Base-by-base conservation (phyloP, 2,888 invertebrate genomes). In the Drosophila kambysellisi region DNA sequence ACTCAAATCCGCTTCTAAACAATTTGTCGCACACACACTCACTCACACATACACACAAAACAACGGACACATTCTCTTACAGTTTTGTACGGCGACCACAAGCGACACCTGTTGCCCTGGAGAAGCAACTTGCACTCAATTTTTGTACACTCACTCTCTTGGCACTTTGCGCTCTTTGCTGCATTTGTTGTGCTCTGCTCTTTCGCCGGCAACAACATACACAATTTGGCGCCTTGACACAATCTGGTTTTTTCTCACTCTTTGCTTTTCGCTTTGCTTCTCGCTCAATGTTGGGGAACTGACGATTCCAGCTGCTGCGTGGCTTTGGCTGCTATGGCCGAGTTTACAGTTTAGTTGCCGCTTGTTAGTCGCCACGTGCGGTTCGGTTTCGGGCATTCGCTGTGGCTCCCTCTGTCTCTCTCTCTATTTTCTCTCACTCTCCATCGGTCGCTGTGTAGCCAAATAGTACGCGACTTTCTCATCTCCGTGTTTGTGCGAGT, bases 361-460 rank as follows among this genome's bases (percentile, higher is more conserved):
- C 89, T 87, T 82, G 80, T 76, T 76, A 70, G 88, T 89, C 90
- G 89, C 76, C 84, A 76, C 84, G 82, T 84, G 76, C 88, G 90
- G 87, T 88, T 88, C 85, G 88, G 74, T 77, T 76, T 79, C 67
- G 69, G 66, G 52, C 50, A 56, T 68, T 68, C 50, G 59, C 56
- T 71, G 63, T 17, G 53, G 54, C 66, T 69, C 32, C 41, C 39
- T 25, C 53, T 20, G 37, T 33, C 37, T 52, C 43, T 59, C 32
- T 53, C 29, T 53, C 32, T 43, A 35, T 48, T 37, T 50, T 30
- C 54, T 53, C 73, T 46, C 46, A 41, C 66, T 41, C 60, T 46
- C 46, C 25, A 54, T 63, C 68, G 56, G 50, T 61, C 60, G 63
- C 30, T 72, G 53, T 63, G 58, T 69, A 66, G 25, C 67, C 74